A percentile compares a stretch with the other conserved stretches of the same genome.
Conservation (phyloP, 2,888 invertebrate species). For the Nephrotoma appendiculata region DNA sequence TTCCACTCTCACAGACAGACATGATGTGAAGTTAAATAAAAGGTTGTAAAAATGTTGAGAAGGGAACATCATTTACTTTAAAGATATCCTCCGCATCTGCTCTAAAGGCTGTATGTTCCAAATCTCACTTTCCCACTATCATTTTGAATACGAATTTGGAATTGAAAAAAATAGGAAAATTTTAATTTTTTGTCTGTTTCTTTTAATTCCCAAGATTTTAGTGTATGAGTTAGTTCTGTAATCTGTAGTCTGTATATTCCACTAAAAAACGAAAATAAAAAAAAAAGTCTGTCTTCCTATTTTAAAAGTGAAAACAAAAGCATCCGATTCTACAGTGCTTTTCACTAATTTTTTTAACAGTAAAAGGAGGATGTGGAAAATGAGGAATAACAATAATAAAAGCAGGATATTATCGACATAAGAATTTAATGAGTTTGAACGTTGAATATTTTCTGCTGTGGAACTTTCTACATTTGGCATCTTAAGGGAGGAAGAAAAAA, state of each 20-base stretch:
- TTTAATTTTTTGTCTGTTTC: neutral
- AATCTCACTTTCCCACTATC: neutral
- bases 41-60: no score
- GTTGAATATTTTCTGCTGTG: neutral
- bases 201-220: neutral
- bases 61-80: no score
- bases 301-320: neutral
- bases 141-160: neutral
- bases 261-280: neutral
- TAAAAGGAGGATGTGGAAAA: neutral
- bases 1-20: no score
- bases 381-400: neutral
- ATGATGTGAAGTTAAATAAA: no score
- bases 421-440: neutral
- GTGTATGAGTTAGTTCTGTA: neutral
- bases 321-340: neutral
- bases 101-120: neutral
- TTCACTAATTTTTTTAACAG: neutral
- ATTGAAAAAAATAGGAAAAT: neutral
- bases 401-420: neutral
- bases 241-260: neutral
- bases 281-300: neutral
- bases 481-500: neutral
- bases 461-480: neutral
- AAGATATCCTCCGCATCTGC: no score